These are phyloP conservation scores for Thomomys bottae DNA, from an alignment of 2,113 vertebrate species.

Conservation along the genomic window DNA sequence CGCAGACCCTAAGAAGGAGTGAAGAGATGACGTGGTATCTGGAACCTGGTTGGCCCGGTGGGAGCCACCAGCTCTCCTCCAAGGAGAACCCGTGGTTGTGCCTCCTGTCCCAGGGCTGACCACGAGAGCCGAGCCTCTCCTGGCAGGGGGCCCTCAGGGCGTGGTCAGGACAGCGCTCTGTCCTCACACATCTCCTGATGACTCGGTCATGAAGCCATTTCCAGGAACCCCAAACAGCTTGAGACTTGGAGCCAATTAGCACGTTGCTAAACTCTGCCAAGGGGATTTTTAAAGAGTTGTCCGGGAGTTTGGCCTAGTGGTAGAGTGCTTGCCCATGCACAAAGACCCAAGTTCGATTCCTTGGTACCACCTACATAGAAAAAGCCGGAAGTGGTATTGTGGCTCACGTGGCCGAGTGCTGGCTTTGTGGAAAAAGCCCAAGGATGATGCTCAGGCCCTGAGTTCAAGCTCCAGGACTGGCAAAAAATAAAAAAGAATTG, in stretches of 20 bases:
- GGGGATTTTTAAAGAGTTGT: too few species aligned
- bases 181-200: not conserved
- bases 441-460: too few species aligned
- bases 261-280: not conserved
- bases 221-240: not conserved
- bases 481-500: not conserved
- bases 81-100: not conserved
- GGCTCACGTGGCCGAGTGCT: too few species aligned
- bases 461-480: too few species aligned
- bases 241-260: not conserved
- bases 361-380: too few species aligned
- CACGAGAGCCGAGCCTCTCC: too few species aligned
- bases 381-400: too few species aligned
- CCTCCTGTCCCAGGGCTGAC: not conserved
- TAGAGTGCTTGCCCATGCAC: too few species aligned
- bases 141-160: not conserved
- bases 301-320: too few species aligned
- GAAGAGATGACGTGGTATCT: accelerated
- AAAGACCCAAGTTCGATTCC: too few species aligned
- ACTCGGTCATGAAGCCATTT: not conserved
- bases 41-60: accelerated
- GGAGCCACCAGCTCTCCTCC: not conserved
- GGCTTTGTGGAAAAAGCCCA: too few species aligned
- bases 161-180: not conserved
- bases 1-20: too few species aligned